phyloP scores from a whole-genome alignment of 1,140 invertebrate genomes.

The Drosophila funebris region DNA sequence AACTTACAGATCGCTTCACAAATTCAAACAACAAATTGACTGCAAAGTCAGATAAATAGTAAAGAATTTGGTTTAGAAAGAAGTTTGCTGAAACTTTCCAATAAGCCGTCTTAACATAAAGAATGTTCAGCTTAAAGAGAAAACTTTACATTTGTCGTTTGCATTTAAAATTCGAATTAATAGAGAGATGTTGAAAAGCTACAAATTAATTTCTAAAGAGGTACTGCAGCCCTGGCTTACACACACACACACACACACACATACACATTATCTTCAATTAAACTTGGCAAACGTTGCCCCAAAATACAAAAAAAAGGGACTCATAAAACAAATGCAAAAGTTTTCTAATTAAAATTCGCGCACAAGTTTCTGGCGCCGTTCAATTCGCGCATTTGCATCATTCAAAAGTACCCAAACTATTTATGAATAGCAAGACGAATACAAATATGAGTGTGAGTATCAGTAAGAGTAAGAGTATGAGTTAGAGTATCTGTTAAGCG shows the following conservation, averaged over 20 bases:
- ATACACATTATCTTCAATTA: conserved; percentile 15
- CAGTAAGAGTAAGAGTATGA: not conserved
- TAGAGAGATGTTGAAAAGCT: too few species aligned
- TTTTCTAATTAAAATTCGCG: conserved; percentile 78
- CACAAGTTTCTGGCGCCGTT: conserved; percentile 57
- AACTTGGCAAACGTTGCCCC: conserved; percentile 18
- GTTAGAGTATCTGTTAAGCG: not conserved
- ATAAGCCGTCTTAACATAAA: too few species aligned
- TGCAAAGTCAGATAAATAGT: too few species aligned
- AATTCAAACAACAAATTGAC: too few species aligned
- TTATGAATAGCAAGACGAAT: conserved; percentile 1
- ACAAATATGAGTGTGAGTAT: not conserved
- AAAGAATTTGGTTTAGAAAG: too few species aligned
- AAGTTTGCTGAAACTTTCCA: too few species aligned
- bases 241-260: not conserved
- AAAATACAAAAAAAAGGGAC: conserved; percentile 2
- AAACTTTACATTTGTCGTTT: too few species aligned
- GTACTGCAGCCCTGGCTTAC: conserved; percentile 6
- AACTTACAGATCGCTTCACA: too few species aligned
- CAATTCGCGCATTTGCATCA: conserved; percentile 17
- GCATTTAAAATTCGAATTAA: too few species aligned
- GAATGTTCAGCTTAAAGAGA: too few species aligned
- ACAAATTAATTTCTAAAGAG: not conserved
- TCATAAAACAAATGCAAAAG: conserved; percentile 62
- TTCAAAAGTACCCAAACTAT: conserved; percentile 39